Conservation (phyloP, 2,888 invertebrate species). For the Troilus luridus region DNA sequence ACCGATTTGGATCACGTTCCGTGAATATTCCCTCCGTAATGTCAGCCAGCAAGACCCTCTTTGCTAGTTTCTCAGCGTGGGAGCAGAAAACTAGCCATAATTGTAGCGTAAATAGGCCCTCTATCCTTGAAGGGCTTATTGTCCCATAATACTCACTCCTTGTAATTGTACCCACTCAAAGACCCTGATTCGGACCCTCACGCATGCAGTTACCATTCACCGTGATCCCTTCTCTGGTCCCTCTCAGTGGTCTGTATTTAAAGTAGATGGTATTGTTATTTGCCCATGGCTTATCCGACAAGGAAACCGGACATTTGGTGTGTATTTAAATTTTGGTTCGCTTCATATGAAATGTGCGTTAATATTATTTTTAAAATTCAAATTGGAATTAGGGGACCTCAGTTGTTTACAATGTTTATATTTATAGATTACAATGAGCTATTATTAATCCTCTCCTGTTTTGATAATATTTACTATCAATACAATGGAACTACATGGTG, state of each 20-base stretch:
- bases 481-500: too few species aligned
- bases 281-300: neutral
- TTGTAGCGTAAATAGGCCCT: constrained; percentile 9
- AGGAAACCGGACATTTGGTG: too few species aligned
- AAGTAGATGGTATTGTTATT: neutral
- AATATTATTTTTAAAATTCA: too few species aligned
- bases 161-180: constrained; percentile 1
- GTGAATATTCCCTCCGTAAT: neutral
- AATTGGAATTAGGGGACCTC: too few species aligned
- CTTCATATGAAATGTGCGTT: too few species aligned
- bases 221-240: neutral
- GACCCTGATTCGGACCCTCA: constrained; percentile 20
- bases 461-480: too few species aligned
- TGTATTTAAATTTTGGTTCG: too few species aligned
- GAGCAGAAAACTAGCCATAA: constrained; percentile 24
- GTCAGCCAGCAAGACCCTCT: neutral
- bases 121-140: constrained; percentile 41
- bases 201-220: neutral
- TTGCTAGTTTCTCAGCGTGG: neutral
- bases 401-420: too few species aligned
- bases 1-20: too few species aligned
- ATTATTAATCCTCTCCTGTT: too few species aligned
- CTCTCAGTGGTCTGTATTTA: neutral
- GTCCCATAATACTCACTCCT: constrained; percentile 30
- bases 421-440: too few species aligned